Percentiles rank a stretch among this genome's conserved stretches.
Conservation (phyloP, 2,888 invertebrate genomes). For the Panzeria rudis region DNA sequence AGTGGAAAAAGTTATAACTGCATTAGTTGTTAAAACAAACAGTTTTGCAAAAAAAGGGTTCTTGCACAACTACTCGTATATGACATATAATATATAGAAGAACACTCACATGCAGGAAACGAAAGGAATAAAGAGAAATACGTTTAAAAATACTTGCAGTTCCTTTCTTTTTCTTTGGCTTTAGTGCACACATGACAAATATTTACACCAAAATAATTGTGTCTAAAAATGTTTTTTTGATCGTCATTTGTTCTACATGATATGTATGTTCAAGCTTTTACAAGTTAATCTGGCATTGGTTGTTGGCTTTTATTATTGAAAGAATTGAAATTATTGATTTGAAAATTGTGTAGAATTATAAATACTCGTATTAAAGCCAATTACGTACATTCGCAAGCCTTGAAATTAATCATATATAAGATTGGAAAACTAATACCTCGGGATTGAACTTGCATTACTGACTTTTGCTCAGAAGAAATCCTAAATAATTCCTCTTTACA, state of each 20-base stretch:
- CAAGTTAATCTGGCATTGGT: neutral
- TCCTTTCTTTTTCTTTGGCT: constrained; percentile 70
- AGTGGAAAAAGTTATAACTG: constrained; percentile 64
- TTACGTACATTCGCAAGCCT: too few relatives aligned
- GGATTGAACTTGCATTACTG: too few relatives aligned
- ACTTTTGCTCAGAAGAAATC: too few relatives aligned
- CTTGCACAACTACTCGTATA: constrained; percentile 58
- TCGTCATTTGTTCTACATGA: neutral
- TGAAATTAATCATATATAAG: too few relatives aligned
- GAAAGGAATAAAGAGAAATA: neutral
- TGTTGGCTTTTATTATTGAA: neutral
- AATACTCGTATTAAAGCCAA: too few relatives aligned
- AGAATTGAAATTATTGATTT: neutral
- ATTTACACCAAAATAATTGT: constrained; percentile 76
- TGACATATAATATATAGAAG: neutral
- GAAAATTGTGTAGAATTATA: neutral
- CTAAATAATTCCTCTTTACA: too few relatives aligned
- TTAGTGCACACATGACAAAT: constrained; percentile 78
- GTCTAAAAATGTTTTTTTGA: neutral
- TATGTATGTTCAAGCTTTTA: neutral
- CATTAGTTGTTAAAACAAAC: constrained; percentile 67
- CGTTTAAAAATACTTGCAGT: constrained; percentile 6
- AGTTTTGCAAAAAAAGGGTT: constrained; percentile 70
- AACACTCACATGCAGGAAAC: neutral
- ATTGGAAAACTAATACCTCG: too few relatives aligned